Conservation (phyloP, 92 coral and sea anemone species). For the Montipora capitata region DNA sequence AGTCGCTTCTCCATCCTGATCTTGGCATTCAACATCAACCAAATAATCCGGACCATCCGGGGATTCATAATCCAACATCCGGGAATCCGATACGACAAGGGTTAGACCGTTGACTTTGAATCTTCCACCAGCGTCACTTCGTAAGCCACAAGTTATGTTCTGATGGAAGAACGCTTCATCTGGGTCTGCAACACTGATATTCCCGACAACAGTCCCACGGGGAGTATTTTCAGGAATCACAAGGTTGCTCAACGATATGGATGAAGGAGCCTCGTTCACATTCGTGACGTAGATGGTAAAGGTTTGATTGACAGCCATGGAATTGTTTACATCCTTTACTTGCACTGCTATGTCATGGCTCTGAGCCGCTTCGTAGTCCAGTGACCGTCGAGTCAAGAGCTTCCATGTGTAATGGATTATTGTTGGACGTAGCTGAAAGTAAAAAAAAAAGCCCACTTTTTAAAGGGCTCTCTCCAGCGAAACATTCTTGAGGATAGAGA, state of each 20-base stretch:
- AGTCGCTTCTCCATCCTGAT: slow-evolving; percentile 74
- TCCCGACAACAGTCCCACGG: slow-evolving; percentile 60
- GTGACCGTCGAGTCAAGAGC: slow-evolving; percentile 69
- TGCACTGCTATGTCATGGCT: slow-evolving; percentile 58
- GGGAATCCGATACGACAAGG: slow-evolving; percentile 61
- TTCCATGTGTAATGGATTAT: slow-evolving; percentile 64
- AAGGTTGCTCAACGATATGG: slow-evolving; percentile 53
- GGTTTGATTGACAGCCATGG: slow-evolving; percentile 75
- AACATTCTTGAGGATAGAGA: no score
- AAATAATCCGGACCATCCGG: slow-evolving; percentile 66
- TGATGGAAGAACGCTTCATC: slow-evolving; percentile 67
- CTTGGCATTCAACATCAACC: slow-evolving; percentile 80
- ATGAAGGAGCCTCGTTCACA: slow-evolving; percentile 80
- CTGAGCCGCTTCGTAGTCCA: slow-evolving; percentile 73
- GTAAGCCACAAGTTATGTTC: slow-evolving; percentile 67
- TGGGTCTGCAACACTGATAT: slow-evolving; percentile 72
- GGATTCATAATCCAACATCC: slow-evolving; percentile 72
- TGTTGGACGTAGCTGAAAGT: slow-evolving; percentile 63
- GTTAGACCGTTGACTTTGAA: slow-evolving; percentile 73
- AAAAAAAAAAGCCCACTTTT: background rate
- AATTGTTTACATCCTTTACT: slow-evolving; percentile 47
- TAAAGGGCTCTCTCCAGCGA: no score
- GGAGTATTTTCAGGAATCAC: slow-evolving; percentile 74
- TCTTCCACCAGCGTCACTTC: slow-evolving; percentile 82
- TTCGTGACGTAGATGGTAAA: slow-evolving; percentile 77